Evolutionary conservation across 2,113 vertebrate genomes (phyloP).

Genomic region (Gallinago undulata): DNA sequence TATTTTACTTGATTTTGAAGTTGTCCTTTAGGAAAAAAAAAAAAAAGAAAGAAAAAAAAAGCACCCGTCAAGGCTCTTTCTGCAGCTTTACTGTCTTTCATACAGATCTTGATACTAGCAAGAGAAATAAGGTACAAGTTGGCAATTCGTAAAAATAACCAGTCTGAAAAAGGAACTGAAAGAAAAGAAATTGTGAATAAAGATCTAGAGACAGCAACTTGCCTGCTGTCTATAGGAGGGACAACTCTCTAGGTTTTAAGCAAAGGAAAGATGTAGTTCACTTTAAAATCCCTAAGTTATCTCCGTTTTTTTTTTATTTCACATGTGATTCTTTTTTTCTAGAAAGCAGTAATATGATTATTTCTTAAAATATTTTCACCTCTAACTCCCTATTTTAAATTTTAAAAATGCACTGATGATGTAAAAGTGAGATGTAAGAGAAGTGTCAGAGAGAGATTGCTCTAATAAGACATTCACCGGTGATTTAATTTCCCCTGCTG

Average conservation of each 20-base stretch:
- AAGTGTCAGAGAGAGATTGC: slow-evolving; percentile 25
- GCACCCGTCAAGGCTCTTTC: not conserved
- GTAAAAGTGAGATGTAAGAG: slow-evolving; percentile 31
- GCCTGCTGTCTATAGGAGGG: not conserved
- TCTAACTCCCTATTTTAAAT: not conserved
- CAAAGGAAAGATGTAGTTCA: not conserved
- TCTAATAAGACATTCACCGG: slow-evolving; percentile 21
- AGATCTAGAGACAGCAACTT: not conserved
- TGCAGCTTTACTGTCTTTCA: not conserved
- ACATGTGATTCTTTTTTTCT: not conserved
- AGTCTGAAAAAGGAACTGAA: not conserved
- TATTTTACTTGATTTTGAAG: not conserved
- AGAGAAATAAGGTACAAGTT: not conserved
- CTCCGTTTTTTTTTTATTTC: not conserved
- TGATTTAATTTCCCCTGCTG: slow-evolving; percentile 57
- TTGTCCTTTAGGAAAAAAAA: not conserved
- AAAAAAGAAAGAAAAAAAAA: no score
- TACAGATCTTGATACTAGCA: not conserved
- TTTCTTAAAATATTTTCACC: slow-evolving; percentile 30
- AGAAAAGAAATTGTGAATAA: not conserved
- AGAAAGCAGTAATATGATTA: not conserved
- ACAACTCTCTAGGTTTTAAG: not conserved
- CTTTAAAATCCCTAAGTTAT: not conserved
- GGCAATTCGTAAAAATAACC: not conserved
- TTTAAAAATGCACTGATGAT: not conserved